A percentile compares a stretch with the other conserved stretches of the same genome.
Evolutionary conservation across 2,113 vertebrate genomes (phyloP).

Genomic region (Marmota monax): DNA sequence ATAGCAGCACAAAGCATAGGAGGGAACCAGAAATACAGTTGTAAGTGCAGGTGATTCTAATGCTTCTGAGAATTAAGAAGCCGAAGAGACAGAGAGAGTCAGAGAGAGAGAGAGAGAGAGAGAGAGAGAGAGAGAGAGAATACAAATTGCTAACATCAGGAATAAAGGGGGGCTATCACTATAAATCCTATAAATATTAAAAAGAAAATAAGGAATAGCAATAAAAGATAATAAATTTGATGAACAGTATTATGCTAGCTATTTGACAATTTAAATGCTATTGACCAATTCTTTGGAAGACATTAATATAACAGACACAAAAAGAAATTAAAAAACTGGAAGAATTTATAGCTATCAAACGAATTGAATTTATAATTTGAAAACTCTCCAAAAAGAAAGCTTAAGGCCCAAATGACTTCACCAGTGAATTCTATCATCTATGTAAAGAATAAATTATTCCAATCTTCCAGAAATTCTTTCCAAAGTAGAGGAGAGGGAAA

Average conservation of each 20-base stretch:
- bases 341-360: not conserved
- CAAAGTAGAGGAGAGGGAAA: not conserved
- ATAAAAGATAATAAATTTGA: not conserved
- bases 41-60: not conserved
- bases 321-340: not conserved
- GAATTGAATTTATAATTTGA: not conserved
- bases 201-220: not conserved
- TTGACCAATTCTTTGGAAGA: not conserved
- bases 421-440: not conserved
- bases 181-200: not conserved
- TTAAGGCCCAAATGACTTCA: not conserved
- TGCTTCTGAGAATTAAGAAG: not conserved
- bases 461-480: not conserved
- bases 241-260: not conserved
- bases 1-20: not conserved
- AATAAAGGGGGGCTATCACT: not conserved
- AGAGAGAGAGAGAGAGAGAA: not conserved
- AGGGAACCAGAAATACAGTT: not conserved
- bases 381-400: not conserved
- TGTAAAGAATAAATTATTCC: not conserved
- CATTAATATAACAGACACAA: not conserved
- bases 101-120: not conserved
- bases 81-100: too few species aligned
- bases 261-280: not conserved
- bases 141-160: not conserved